Conservation (phyloP, 37 sponge, comb jelly and placozoan genomes). For the Chondrilla cf. caribensis region DNA sequence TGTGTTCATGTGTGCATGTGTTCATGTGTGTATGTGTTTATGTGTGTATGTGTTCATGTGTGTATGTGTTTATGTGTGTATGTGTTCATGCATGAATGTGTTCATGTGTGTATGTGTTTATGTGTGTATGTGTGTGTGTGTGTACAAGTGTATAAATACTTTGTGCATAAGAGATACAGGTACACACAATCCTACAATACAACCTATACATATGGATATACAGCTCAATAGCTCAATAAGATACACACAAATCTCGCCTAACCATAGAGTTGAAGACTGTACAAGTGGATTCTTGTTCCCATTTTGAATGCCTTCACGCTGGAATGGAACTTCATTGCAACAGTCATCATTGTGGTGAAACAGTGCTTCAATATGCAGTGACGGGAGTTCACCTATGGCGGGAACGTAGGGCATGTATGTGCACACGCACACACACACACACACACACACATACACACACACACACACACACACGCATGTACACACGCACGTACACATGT, state of each 20-base stretch:
- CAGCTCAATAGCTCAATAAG: no score
- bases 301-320: constrained; percentile 18
- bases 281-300: not conserved
- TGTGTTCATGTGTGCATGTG: no score
- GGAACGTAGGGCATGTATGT: not conserved
- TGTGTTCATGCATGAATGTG: no score
- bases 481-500: not conserved
- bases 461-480: constrained; percentile 5
- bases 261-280: not conserved
- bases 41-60: no score
- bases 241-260: not conserved
- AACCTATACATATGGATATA: no score
- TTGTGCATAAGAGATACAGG: no score
- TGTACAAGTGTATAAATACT: no score
- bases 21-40: no score
- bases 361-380: constrained; percentile 29
- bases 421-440: not conserved
- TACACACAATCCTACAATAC: no score
- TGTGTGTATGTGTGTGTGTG: no score
- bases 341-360: constrained; percentile 48
- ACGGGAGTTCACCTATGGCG: constrained; percentile 24
- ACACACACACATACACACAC: not conserved
- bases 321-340: constrained; percentile 46
- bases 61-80: no score
- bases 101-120: no score